phyloP scores from a whole-genome alignment of 2,113 vertebrate genomes.

The Lethenteron camtschaticum region DNA sequence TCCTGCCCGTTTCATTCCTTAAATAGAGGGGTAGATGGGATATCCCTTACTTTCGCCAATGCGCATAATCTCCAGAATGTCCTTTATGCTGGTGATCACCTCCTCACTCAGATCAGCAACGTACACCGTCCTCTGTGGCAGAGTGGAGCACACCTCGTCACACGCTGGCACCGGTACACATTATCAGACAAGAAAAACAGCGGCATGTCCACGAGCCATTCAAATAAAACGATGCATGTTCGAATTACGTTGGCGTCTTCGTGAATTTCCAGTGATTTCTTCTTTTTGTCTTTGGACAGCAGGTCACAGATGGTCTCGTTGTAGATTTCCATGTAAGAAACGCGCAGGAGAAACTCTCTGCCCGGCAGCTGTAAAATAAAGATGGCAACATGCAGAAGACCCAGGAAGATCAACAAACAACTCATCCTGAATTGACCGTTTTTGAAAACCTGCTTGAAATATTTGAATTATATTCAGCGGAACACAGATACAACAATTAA shows the following conservation, averaged over 20 bases:
- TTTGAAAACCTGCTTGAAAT: too few relatives aligned
- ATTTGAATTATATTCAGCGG: too few relatives aligned
- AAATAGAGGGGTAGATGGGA: constrained; percentile 6
- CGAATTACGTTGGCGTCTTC: constrained; percentile 57
- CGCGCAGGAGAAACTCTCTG: constrained; percentile 71
- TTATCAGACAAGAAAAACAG: not conserved
- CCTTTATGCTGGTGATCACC: constrained; percentile 42
- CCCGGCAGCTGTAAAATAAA: constrained; percentile 36
- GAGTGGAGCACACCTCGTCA: not conserved
- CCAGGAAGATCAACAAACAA: not conserved
- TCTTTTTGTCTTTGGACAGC: constrained; percentile 53
- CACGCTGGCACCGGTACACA: not conserved
- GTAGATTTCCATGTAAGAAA: constrained; percentile 97
- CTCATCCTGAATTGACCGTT: not conserved
- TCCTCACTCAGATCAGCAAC: constrained; percentile 78
- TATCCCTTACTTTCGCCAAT: constrained; percentile 70
- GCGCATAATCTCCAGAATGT: constrained; percentile 58
- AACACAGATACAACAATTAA: too few relatives aligned
- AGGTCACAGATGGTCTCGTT: constrained; percentile 80
- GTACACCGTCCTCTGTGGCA: constrained; percentile 52
- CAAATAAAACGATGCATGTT: not conserved
- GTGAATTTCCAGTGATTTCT: constrained; percentile 63
- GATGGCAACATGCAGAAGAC: constrained; percentile 7
- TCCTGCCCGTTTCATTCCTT: not conserved
- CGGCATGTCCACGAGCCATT: not conserved